Evolutionary conservation across 2,888 invertebrate genomes (phyloP).

Genomic region (Cremastobaeus sp.): DNA sequence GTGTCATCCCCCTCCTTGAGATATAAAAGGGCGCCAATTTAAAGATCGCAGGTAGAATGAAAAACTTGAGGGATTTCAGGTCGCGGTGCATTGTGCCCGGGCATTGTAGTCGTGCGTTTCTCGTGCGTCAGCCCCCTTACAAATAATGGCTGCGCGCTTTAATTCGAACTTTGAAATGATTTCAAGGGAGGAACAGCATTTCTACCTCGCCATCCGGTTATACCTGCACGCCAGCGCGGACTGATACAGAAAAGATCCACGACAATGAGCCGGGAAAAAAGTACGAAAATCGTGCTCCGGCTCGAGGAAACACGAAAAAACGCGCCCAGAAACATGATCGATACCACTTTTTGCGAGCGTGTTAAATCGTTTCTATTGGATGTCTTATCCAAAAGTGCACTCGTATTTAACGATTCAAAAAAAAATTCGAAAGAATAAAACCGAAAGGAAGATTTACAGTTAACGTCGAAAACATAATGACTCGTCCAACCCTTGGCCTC

Average conservation of each 20-base stretch:
- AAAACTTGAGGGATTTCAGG: conserved; percentile 55
- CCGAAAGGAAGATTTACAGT: no score
- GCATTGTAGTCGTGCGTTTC: conserved; percentile 56
- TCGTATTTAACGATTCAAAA: no score
- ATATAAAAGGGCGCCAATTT: conserved; percentile 63
- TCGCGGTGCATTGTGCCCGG: conserved; percentile 52
- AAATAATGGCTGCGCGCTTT: conserved; percentile 59
- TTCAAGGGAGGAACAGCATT: conserved; percentile 51
- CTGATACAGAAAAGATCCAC: conserved; percentile 45
- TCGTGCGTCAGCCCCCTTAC: conserved; percentile 48
- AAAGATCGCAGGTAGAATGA: conserved; percentile 59
- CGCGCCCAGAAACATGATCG: conserved; percentile 31
- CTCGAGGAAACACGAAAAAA: conserved; percentile 32
- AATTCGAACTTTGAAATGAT: conserved; percentile 60
- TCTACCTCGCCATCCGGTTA: conserved; percentile 57
- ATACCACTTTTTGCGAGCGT: conserved; percentile 14
- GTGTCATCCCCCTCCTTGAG: conserved; percentile 48
- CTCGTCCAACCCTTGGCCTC: no score
- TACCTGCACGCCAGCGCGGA: conserved; percentile 50
- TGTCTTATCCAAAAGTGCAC: no score
- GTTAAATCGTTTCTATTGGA: background rate
- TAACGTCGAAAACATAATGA: no score
- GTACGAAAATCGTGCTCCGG: conserved; percentile 14
- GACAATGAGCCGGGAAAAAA: conserved; percentile 39
- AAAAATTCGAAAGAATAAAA: no score